These are phyloP conservation scores for Leptopilina syphax DNA, from an alignment of 2,888 invertebrate genomes.

Conservation along the genomic window DNA sequence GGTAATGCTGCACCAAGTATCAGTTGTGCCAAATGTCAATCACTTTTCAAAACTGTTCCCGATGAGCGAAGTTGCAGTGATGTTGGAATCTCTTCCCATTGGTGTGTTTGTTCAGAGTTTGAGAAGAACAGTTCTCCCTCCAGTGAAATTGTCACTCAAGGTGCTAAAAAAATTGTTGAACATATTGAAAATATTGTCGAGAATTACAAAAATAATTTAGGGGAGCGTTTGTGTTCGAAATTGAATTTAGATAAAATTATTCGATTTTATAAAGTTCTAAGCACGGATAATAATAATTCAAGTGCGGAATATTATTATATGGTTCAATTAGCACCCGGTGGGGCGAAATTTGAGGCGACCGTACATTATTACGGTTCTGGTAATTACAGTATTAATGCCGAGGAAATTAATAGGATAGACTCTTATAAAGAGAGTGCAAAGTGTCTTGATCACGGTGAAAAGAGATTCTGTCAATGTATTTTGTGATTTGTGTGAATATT, in stretches of 20 bases:
- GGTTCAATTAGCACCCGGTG: slow-evolving; percentile 83
- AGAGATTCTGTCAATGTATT: slow-evolving; percentile 71
- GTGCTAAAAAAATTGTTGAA: slow-evolving; percentile 78
- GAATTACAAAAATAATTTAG: slow-evolving; percentile 65
- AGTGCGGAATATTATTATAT: slow-evolving; percentile 81
- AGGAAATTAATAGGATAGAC: slow-evolving; percentile 71
- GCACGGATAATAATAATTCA: slow-evolving; percentile 59
- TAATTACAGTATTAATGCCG: slow-evolving; percentile 68
- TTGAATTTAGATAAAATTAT: slow-evolving; percentile 79
- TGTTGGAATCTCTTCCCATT: slow-evolving; percentile 83
- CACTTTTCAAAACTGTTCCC: slow-evolving; percentile 81
- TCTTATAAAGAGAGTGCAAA: slow-evolving; percentile 66
- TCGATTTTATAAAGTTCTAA: slow-evolving; percentile 78
- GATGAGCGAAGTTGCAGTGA: slow-evolving; percentile 83
- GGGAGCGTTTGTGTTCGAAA: slow-evolving; percentile 77
- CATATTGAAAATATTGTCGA: slow-evolving; percentile 70
- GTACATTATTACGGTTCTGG: slow-evolving; percentile 75
- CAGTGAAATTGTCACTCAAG: slow-evolving; percentile 78
- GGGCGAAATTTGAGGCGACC: slow-evolving; percentile 85
- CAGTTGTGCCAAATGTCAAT: slow-evolving; percentile 83
- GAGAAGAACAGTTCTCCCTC: slow-evolving; percentile 74
- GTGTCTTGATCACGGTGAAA: slow-evolving; percentile 69
- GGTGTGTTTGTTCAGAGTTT: slow-evolving; percentile 87
- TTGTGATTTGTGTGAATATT: slow-evolving; percentile 41
- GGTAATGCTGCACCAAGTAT: slow-evolving; percentile 75